Percentiles rank a stretch among this genome's conserved stretches.
These are phyloP conservation scores for Papilio polytes DNA, from an alignment of 1,140 invertebrate genomes.

Conservation along the genomic window DNA sequence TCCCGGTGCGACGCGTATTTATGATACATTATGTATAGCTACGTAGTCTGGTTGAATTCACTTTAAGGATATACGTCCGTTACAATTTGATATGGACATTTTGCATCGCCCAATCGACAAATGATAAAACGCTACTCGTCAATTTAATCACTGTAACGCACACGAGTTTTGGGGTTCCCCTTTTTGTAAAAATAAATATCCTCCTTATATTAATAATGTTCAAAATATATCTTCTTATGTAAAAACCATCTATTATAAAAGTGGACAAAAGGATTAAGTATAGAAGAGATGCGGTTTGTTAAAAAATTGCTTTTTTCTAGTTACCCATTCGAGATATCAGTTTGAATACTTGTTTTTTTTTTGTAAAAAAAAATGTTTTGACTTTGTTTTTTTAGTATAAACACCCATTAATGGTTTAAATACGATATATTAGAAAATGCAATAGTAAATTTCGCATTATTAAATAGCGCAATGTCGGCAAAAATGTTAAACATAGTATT, in stretches of 20 bases:
- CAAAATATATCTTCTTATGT: too few species aligned
- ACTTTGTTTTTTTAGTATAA: too few species aligned
- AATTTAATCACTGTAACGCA: background rate
- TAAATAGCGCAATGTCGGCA: background rate
- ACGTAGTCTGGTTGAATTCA: slow-evolving; percentile 39
- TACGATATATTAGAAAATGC: background rate
- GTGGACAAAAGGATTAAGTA: too few species aligned
- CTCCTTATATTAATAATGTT: too few species aligned
- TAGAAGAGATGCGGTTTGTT: too few species aligned
- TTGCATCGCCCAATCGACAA: slow-evolving; percentile 18
- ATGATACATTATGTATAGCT: slow-evolving; percentile 35
- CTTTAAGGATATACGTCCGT: slow-evolving; percentile 42
- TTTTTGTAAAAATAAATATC: background rate
- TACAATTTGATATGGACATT: slow-evolving; percentile 34
- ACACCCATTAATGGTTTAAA: background rate
- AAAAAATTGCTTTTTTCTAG: too few species aligned
- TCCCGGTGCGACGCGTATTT: slow-evolving; percentile 44
- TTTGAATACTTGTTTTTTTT: too few species aligned
- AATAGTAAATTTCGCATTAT: background rate
- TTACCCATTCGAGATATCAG: too few species aligned
- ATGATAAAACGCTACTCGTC: background rate
- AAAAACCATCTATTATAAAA: too few species aligned
- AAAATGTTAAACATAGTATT: background rate
- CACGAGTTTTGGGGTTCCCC: background rate
- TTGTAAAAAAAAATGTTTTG: too few species aligned